These are phyloP conservation scores for Drosophila glabriapex DNA, from an alignment of 2,888 invertebrate genomes.

Conservation along the genomic window DNA sequence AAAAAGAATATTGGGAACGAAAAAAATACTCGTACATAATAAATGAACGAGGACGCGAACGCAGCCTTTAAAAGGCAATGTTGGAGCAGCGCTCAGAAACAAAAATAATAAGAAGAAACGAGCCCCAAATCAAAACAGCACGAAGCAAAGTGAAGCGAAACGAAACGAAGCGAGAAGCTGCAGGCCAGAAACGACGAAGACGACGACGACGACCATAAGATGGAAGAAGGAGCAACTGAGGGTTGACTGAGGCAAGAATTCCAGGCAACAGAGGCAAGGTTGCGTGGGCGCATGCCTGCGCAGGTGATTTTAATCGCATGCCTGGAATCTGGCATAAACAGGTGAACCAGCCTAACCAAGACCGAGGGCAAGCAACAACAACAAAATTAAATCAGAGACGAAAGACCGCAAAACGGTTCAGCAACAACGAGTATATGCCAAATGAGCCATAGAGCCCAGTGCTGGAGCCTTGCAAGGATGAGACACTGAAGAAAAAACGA, in stretches of 20 bases:
- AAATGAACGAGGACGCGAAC: slow-evolving; percentile 72
- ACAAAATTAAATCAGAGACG: slow-evolving; percentile 72
- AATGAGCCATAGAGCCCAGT: slow-evolving; percentile 41
- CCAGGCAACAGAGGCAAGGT: slow-evolving; percentile 30
- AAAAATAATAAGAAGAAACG: slow-evolving; percentile 59
- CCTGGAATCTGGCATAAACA: slow-evolving; percentile 84
- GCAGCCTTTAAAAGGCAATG: slow-evolving; percentile 75
- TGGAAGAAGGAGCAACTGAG: slow-evolving; percentile 27
- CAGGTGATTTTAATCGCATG: slow-evolving; percentile 85
- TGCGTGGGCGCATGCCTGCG: slow-evolving; percentile 82
- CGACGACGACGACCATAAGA: slow-evolving; percentile 45
- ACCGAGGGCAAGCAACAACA: slow-evolving; percentile 26
- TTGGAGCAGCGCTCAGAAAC: slow-evolving; percentile 4
- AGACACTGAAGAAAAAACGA: slow-evolving; percentile 54
- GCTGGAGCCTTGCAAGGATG: slow-evolving; percentile 55
- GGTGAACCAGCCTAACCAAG: slow-evolving; percentile 73
- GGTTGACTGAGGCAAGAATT: slow-evolving; percentile 15
- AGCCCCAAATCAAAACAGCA: slow-evolving; percentile 64
- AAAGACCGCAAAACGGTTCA: slow-evolving; percentile 39
- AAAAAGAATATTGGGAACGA: slow-evolving; percentile 30
- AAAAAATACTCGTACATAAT: slow-evolving; percentile 69
- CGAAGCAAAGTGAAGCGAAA: slow-evolving; percentile 17
- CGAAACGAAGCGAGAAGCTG: slow-evolving; percentile 37
- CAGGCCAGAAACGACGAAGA: slow-evolving; percentile 18
- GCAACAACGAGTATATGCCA: slow-evolving; percentile 45